Percentiles rank a stretch among this genome's conserved stretches.
Conservation (phyloP, 64 coral and sea anemone species). For the Porites australiensis region DNA sequence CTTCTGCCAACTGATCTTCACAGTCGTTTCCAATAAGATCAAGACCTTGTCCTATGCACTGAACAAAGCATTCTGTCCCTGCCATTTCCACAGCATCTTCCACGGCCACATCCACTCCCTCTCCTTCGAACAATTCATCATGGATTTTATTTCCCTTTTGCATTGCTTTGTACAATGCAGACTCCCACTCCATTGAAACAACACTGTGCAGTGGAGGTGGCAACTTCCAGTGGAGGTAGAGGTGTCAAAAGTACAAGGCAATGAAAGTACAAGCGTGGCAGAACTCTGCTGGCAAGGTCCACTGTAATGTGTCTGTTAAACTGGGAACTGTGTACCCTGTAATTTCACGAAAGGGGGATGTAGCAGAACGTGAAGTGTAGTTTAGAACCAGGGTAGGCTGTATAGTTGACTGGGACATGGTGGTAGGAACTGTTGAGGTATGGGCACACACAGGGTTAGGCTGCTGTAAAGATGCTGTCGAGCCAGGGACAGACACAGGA, state of each 20-base stretch:
- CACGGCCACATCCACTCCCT: conserved; percentile 47
- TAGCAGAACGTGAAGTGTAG: too few species aligned
- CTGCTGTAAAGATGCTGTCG: too few species aligned
- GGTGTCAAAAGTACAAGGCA: conserved; percentile 31
- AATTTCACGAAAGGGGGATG: too few species aligned
- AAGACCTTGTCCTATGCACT: neutral
- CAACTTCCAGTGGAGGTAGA: neutral
- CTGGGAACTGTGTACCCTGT: too few species aligned
- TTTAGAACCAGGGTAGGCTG: too few species aligned
- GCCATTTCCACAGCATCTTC: conserved; percentile 51
- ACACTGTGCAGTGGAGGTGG: neutral
- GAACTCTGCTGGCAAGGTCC: conserved; percentile 15
- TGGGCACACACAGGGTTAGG: too few species aligned
- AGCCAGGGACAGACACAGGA: too few species aligned
- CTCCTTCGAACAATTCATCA: conserved; percentile 67
- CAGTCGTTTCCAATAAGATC: conserved; percentile 56
- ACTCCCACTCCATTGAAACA: neutral
- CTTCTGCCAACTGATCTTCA: conserved; percentile 1
- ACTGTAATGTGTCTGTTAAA: neutral
- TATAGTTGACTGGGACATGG: too few species aligned
- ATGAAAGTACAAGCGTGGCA: conserved; percentile 67
- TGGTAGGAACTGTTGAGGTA: too few species aligned
- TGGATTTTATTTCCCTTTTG: conserved; percentile 67
- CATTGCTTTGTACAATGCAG: conserved; percentile 52
- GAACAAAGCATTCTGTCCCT: conserved; percentile 36